Evolutionary conservation across 1,140 invertebrate genomes (phyloP).

Genomic region (Drosophila mojavensis): DNA sequence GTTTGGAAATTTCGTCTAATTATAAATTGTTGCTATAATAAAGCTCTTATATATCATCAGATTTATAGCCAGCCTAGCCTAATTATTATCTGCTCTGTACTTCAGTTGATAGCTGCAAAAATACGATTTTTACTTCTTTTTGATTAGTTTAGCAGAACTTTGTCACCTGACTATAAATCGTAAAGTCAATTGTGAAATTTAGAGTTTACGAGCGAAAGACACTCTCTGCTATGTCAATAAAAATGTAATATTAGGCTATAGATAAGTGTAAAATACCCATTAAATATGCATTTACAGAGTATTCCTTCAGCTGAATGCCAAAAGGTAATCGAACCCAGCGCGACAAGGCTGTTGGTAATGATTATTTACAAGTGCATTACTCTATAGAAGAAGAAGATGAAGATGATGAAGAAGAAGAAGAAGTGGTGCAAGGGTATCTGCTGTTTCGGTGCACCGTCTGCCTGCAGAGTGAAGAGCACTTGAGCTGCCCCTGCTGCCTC

Average conservation of each 20-base stretch:
- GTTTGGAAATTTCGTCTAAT: neutral
- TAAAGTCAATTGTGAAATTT: constrained; percentile 3
- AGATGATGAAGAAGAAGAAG: too few species aligned
- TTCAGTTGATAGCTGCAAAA: neutral
- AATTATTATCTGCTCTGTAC: neutral
- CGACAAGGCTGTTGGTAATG: neutral
- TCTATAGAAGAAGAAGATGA: neutral
- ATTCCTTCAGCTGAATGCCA: neutral
- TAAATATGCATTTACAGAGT: neutral
- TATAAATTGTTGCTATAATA: constrained; percentile 2
- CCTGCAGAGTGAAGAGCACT: neutral
- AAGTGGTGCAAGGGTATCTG: neutral
- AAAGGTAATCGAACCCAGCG: constrained; percentile 7
- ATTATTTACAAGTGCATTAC: neutral
- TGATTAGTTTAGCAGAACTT: constrained; percentile 1
- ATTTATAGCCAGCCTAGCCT: neutral
- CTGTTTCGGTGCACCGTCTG: constrained; percentile 2
- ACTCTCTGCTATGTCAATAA: neutral
- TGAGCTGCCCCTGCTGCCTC: neutral
- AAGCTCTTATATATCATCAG: neutral
- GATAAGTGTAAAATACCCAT: neutral
- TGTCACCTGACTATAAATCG: constrained; percentile 7
- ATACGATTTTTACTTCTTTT: neutral
- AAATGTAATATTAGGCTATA: neutral
- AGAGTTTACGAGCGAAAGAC: constrained; percentile 5